Evolutionary conservation across 2,113 vertebrate species (phyloP), one percentile per base, ranked within the genome.

Genomic region (Cygnus atratus): DNA sequence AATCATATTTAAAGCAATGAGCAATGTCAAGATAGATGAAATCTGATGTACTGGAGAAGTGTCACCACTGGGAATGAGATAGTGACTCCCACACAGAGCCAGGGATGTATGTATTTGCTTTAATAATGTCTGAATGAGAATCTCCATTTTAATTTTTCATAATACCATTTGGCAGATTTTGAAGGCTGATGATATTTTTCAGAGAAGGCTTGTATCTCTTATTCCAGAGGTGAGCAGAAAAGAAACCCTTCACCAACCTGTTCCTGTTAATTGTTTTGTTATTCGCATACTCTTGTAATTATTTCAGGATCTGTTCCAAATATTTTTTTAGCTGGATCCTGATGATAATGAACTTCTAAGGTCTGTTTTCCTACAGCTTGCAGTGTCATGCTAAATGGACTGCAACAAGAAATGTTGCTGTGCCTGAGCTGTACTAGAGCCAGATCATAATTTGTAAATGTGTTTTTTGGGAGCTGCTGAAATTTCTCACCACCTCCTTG

Each of bases 11-110:
- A 95, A 90, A 95, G 92, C 94, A 94, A 55, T 75, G 72, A 92
- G 73, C 91, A 93, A 77, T 97, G 97, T 88, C 88, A 94, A 61
- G 94, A 80, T 43, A 94, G 91, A 87, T 96, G 75, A 93, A 89
- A 94, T 90, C 67, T 5, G 22, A 79, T 72, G 75, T 58, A 4
- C 55, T 18, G 4, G 87, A 63, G 89, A 88, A 80, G 73, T 82
- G 83, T 84, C 81, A 84, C 90, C 76, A 10, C 5, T 62, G 83
- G 79, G 66, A 92, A 95, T 22, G 73, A 74, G 71, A 37, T 84
- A 92, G 95, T 54, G 50, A 77, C 84, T 93, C 85, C 94, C 41
- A 57, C 15, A 4, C 7, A 21, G 68, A 65, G 11, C 67, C 44
- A 68, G 85, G 61, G 81, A 96, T 95, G 83, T 81, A 61, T 57